Base-by-base conservation (phyloP, 2,797 vertebrate species). In the Sciurus carolinensis region DNA sequence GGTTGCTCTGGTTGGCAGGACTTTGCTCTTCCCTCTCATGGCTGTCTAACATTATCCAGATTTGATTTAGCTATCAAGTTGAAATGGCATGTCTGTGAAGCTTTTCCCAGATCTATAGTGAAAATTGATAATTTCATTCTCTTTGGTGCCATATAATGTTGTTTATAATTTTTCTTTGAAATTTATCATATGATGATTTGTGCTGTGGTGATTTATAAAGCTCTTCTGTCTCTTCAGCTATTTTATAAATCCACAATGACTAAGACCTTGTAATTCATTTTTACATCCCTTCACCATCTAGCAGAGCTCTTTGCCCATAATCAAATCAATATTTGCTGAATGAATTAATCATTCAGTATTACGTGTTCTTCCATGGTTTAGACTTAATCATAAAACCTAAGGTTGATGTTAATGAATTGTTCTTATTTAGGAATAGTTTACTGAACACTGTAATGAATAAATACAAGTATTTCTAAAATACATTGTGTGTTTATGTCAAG, bases 201-300 rank as follows among this genome's bases (percentile, higher is more conserved):
- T 59, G 26, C 71, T 86, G 33, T 42, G 50, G 47, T 87, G 90
- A 80, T 93, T 71, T 92, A 81, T 62, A 39, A 88, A 47, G 92
- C 11, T 36, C 73, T 95, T 66, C 69, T 54, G 0, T 94, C 69
- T 95, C 64, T 13, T 90, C 73, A 80, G 67, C n/a, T 85, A 69
- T 92, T 95, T 96, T 92, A 88, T 24, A 88, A 66, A 24, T 44
- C 95, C 33, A 79, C 86, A 95, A 76, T 94, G 79, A 69, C 62
- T 62, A 80, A 95, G n/a, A 62, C 24, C n/a, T 88, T 96, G 22
- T 88, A 92, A 88, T 87, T 95, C 54, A 91, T 50, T 87, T 94
- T 96, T 93, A 83, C 28, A 75, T 52, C 7, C 42, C 39, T 95
- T 94, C 77, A 71, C 28, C 22, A 4, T 81, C 39, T n/a, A 84